Base-by-base conservation (phyloP, 2,113 vertebrate genomes). In the Phyllopteryx taeniolatus region DNA sequence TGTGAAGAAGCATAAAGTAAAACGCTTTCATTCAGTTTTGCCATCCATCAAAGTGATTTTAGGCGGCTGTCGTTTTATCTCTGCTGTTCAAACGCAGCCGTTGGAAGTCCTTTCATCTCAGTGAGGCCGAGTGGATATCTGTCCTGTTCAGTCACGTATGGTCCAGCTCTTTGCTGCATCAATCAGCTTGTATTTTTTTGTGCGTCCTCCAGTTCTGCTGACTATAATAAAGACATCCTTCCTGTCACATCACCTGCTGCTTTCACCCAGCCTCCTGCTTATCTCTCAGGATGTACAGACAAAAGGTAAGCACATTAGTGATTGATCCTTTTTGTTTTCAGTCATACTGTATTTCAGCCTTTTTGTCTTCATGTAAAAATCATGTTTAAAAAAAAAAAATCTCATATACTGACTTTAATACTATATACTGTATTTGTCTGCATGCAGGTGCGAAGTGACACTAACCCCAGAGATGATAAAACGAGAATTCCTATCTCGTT, bases 401-500 rank as follows among this genome's bases (percentile, higher is more conserved):
- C 10, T 11, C 11, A 68, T 54, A 12, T 42, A 79, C 42, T 15
- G 2, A 19, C 42, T 54, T 1, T 46, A 20, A n/a, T 7, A 15
- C 9, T 65, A 20, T 13, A 27, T 27, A 27, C 27, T 27, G 27
- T 27, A 4, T 71, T 51, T 71, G 44, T 43, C 8, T 33, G 11
- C 44, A 47, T 17, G 20, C 8, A 66, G 64, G 44, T 66, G 13
- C 15, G 64, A 47, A 20, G 22, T 31, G 27, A 47, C 8, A 4
- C 89, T 97, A 69, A 95, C 94, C 68, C 94, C 94, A 27, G 93
- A 94, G 70, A 97, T 98, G 91, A 85, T 97, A 70, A 90, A 84
- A 88, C 93, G 91, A 2, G 92, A 94, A 87, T 96, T 99, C 87
- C 80, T 85, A 59, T 54, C 43, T 27, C 76, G 69, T 70, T 70